Conservation (phyloP, 1,140 invertebrate genomes). For the Papilio glaucus region DNA sequence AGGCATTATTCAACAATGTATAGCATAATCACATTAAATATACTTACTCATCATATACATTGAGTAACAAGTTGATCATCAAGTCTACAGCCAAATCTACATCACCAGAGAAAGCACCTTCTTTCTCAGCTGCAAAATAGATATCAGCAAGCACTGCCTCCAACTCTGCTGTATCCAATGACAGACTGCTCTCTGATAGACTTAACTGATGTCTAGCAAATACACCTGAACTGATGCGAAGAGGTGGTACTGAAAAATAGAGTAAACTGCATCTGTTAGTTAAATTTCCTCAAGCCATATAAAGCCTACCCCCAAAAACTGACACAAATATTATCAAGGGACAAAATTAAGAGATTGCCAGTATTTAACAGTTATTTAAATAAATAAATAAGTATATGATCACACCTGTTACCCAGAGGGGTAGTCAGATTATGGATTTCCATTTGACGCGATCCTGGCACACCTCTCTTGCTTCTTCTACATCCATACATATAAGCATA, state of each 20-base stretch:
- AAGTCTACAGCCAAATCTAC: constrained; percentile 84
- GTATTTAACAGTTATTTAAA: neutral
- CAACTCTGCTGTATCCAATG: constrained; percentile 84
- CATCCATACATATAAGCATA: no score
- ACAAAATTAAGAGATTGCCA: no score
- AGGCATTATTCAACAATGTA: no score
- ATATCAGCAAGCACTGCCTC: constrained; percentile 86
- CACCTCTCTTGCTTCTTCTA: no score
- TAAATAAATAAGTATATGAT: no score
- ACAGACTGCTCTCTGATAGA: constrained; percentile 84
- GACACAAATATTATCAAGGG: no score
- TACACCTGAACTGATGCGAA: constrained; percentile 83
- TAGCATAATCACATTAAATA: neutral
- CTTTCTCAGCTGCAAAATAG: constrained; percentile 86
- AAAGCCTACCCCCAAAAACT: no score
- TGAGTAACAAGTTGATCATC: constrained; percentile 85
- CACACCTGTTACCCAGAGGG: no score
- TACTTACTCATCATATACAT: constrained; percentile 86
- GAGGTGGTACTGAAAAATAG: constrained; percentile 84
- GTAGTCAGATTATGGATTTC: no score
- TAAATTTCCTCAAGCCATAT: no score
- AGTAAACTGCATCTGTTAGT: neutral
- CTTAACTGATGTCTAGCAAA: constrained; percentile 86
- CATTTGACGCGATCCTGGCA: no score
- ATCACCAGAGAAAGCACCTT: constrained; percentile 82